Evolutionary conservation across 2,113 vertebrate species (phyloP).

Genomic region (Tiliqua scincoides): DNA sequence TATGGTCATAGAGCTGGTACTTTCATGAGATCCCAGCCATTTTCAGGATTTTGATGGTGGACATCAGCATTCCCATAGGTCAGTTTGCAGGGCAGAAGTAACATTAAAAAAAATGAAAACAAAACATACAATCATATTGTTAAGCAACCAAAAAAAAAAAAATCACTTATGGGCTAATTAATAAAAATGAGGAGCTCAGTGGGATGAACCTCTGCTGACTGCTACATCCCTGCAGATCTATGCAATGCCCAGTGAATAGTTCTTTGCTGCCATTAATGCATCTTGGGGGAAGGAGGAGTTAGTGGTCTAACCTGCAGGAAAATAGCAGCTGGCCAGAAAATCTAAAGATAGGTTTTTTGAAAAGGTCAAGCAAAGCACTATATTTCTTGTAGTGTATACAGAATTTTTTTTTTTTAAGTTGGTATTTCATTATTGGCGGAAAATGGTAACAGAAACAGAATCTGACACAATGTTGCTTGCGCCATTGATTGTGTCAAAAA

Average conservation of each 20-base stretch:
- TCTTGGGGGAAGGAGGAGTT: neutral
- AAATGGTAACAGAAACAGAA: conserved; percentile 50
- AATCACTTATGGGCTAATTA: conserved; percentile 5
- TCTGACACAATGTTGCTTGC: conserved; percentile 43
- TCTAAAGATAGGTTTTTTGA: conserved; percentile 67
- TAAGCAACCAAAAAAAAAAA: no score
- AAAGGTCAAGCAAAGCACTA: conserved; percentile 72
- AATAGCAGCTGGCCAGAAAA: conserved; percentile 62
- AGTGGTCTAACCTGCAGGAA: conserved; percentile 59
- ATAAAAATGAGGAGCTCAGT: conserved; percentile 23
- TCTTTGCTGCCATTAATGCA: conserved; percentile 45
- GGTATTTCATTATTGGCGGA: conserved; percentile 61
- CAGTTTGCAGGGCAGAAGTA: no score
- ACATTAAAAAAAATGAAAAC: no score
- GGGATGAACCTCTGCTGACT: conserved; percentile 49
- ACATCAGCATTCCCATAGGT: no score
- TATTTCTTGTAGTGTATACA: conserved; percentile 64
- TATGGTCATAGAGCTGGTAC: neutral
- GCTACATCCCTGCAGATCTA: neutral
- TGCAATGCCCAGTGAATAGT: conserved; percentile 45
- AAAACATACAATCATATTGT: no score
- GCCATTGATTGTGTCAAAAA: conserved; percentile 37
- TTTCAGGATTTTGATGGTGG: no score
- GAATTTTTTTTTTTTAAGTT: conserved; percentile 31
- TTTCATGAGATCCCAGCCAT: no score